Conservation (phyloP, 1,140 invertebrate species). For the Carposina sasakii region DNA sequence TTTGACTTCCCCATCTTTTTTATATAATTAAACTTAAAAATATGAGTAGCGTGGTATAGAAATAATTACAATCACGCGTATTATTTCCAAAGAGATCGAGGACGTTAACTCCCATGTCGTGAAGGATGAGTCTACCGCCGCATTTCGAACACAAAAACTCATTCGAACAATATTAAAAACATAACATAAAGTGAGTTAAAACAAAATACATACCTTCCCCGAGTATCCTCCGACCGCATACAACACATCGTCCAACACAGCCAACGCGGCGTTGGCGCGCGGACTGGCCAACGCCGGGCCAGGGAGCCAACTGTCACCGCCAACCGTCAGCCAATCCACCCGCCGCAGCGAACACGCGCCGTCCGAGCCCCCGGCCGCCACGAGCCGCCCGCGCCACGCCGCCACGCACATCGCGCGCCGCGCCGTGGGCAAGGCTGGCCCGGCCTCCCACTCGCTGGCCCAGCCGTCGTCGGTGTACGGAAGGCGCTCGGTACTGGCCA, state of each 20-base stretch:
- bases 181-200: too few species aligned
- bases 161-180: too few species aligned
- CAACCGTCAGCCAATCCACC: conserved; percentile 44
- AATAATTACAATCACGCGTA: too few species aligned
- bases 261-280: conserved; percentile 82
- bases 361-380: conserved; percentile 82
- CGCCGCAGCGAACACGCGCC: conserved; percentile 80
- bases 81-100: too few species aligned
- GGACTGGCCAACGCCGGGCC: conserved; percentile 49
- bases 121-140: too few species aligned
- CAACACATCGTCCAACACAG: conserved; percentile 78
- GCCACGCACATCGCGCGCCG: conserved; percentile 77
- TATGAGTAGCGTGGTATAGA: too few species aligned
- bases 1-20: too few species aligned
- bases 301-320: conserved; percentile 30
- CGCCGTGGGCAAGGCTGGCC: conserved; percentile 76
- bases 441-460: conserved; percentile 14
- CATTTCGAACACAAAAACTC: too few species aligned
- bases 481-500: conserved; percentile 67
- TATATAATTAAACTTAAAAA: too few species aligned
- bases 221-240: conserved; percentile 88
- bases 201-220: conserved; percentile 73
- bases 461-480: conserved; percentile 19
- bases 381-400: conserved; percentile 77
- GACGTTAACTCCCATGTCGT: too few species aligned